Conservation (phyloP, 2,113 vertebrate species). For the Carassius auratus region DNA sequence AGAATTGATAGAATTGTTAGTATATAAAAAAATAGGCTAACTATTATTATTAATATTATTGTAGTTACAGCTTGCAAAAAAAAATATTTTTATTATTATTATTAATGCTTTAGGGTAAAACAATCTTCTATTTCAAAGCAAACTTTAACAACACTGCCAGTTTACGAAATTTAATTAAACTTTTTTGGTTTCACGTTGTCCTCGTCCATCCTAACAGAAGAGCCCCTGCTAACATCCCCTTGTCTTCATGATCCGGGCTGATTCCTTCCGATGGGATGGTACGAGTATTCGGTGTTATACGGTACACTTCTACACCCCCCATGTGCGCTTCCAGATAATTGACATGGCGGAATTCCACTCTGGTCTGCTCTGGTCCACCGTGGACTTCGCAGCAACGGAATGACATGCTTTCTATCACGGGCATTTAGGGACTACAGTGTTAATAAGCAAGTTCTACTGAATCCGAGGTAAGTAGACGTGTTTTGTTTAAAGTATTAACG, state of each 20-base stretch:
- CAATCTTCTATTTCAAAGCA: background rate
- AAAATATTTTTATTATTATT: no score
- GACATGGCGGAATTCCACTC: conserved; percentile 62
- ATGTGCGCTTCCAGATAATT: conserved; percentile 59
- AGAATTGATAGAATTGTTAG: no score
- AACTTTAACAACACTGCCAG: background rate
- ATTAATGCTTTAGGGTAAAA: no score
- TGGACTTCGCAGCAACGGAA: conserved; percentile 56
- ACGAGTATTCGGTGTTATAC: conserved; percentile 46
- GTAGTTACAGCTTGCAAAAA: no score
- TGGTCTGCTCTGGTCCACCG: conserved; percentile 40
- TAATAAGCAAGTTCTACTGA: conserved; percentile 39
- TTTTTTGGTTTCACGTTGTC: background rate
- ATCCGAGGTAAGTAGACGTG: conserved; percentile 48
- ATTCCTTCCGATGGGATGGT: background rate
- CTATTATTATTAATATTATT: background rate
- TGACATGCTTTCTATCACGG: conserved; percentile 44
- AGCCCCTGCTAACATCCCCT: background rate
- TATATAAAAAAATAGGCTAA: background rate
- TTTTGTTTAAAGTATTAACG: background rate
- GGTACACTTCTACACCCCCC: conserved; percentile 47
- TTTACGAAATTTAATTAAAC: background rate
- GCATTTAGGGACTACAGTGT: conserved; percentile 34
- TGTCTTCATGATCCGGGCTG: background rate
- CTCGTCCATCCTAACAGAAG: background rate